phyloP scores from a whole-genome alignment of 2,888 invertebrate species.

The Abscondita cerata region DNA sequence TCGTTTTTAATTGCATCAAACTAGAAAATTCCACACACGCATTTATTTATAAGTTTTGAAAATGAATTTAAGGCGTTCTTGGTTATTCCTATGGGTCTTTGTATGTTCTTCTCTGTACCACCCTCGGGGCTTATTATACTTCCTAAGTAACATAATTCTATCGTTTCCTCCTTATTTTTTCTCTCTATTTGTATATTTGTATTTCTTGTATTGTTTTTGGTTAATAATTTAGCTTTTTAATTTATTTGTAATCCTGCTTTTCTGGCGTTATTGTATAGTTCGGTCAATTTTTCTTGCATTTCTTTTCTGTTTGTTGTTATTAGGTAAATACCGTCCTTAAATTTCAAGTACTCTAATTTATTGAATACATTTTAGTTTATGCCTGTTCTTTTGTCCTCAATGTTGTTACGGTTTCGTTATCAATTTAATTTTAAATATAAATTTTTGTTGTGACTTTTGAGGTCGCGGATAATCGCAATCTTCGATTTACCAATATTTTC shows the following conservation, averaged over 20 bases:
- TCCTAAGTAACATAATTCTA: background rate
- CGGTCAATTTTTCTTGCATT: background rate
- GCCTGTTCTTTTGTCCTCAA: conserved; percentile 3
- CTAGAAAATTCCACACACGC: background rate
- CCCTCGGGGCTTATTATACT: background rate
- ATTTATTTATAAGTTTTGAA: background rate
- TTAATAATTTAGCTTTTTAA: background rate
- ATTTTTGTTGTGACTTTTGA: background rate
- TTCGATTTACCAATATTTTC: too few relatives aligned
- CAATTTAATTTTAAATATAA: background rate
- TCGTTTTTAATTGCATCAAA: too few relatives aligned
- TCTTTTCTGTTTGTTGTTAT: background rate
- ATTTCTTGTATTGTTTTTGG: background rate
- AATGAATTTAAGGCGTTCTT: background rate
- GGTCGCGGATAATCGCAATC: too few relatives aligned
- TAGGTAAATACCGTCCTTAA: conserved; percentile 1
- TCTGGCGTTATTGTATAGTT: background rate
- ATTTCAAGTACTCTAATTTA: conserved; percentile 2
- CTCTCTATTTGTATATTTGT: background rate
- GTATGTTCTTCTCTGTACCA: background rate
- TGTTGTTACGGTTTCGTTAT: conserved; percentile 6
- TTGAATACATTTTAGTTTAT: conserved; percentile 6
- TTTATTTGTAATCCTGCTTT: too few relatives aligned
- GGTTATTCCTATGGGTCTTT: background rate
- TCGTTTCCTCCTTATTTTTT: background rate